phyloP scores from a whole-genome alignment of 1,140 invertebrate genomes.

The Anastrepha obliqua region DNA sequence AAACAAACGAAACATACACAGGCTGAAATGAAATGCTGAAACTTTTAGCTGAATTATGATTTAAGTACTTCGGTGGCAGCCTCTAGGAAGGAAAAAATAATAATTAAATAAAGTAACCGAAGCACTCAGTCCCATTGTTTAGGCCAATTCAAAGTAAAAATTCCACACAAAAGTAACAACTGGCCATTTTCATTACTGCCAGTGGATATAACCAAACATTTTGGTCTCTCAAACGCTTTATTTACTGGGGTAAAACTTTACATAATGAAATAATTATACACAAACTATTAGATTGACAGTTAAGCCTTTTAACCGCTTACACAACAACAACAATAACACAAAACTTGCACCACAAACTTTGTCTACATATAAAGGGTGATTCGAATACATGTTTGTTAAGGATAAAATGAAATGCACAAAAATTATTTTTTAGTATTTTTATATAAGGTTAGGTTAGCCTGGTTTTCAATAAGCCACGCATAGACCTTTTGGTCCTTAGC shows the following conservation, averaged over 20 bases:
- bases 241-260: background rate
- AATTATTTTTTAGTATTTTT: too few relatives aligned
- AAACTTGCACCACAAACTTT: too few relatives aligned
- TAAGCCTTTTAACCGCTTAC: background rate
- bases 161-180: background rate
- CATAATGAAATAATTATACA: conserved; percentile 12
- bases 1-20: too few relatives aligned
- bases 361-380: too few relatives aligned
- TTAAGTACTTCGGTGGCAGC: background rate
- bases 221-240: background rate
- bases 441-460: too few relatives aligned
- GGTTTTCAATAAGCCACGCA: too few relatives aligned
- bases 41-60: too few relatives aligned
- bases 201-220: background rate
- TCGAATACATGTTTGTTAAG: too few relatives aligned
- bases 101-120: background rate
- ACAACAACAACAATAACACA: too few relatives aligned
- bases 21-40: too few relatives aligned
- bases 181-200: background rate
- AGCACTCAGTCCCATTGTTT: background rate
- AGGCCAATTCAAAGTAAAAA: background rate
- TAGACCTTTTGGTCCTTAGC: too few relatives aligned
- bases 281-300: conserved; percentile 2
- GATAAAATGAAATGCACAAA: too few relatives aligned
- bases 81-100: background rate